Base-by-base conservation (phyloP, 2,113 vertebrate species). In the Pterocles gutturalis region DNA sequence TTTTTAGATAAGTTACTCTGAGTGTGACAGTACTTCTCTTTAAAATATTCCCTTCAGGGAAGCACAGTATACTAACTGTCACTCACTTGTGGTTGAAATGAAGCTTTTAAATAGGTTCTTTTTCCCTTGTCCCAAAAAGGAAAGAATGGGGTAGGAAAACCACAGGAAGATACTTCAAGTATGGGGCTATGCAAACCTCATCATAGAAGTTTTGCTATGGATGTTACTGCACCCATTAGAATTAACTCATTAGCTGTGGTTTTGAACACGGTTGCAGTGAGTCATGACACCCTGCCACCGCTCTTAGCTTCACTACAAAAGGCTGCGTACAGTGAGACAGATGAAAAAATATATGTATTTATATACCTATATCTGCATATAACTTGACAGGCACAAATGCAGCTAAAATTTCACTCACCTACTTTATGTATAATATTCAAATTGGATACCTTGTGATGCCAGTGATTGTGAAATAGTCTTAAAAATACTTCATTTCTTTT, bases 401-500 rank as follows among this genome's bases (percentile, higher is more conserved):
- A 83, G 34, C 34, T 92, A 70, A 95, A 92, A 86, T 95, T 86
- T 73, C 3, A 20, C 18, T 73, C 31, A 38, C 80, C 54, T 88
- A 4, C 83, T 90, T 88, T 46, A 83, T 83, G 45, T 71, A 58
- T 45, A 90, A 66, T 93, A 86, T 75, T 93, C 73, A 84, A 28
- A 87, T 60, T 53, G 21, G 31, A 89, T 83, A n/a, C 13, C 13
- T 87, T 81, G 57, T 1, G n/a, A 89, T 83, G 83, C 16, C 41
- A 73, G 43, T 58, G 45, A 73, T 57, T 69, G 38, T 1, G 1
- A 97, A 95, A 67, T 36, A 92, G 96, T 93, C 94, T 93, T 89
- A 94, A 96, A 89, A 97, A 97, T 96, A 72, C 2, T 79, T 71
- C 38, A 11, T 83, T 92, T 90, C 67, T 84, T 91, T 91, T 64